Percentiles rank a stretch among this genome's conserved stretches.
Evolutionary conservation across 2,113 vertebrate species (phyloP).

Genomic region (Misgurnus mizolepis): DNA sequence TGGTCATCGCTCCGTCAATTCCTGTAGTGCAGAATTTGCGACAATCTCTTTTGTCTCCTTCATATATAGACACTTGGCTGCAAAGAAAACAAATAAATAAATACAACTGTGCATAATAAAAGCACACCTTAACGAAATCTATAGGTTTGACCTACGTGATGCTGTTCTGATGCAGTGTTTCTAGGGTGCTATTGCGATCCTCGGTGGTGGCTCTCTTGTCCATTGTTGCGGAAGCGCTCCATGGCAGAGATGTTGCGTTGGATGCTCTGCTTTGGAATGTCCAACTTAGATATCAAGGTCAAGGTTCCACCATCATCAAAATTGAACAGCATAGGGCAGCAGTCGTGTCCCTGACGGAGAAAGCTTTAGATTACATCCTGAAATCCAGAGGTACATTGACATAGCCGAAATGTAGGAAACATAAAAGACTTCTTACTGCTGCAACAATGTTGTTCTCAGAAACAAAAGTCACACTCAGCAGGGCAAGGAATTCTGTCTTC

Average conservation of each 20-base stretch:
- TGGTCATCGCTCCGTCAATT: conserved; percentile 98
- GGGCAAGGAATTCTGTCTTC: conserved; percentile 97
- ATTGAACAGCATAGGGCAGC: conserved; percentile 97
- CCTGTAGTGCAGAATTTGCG: conserved; percentile 99
- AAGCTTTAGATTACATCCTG: background rate
- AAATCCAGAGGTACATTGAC: background rate
- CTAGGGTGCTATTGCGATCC: conserved; percentile 94
- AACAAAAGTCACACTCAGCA: conserved; percentile 94
- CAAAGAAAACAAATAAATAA: conserved; percentile 19
- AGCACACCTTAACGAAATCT: background rate
- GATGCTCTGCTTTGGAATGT: conserved; percentile 98
- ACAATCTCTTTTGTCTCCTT: conserved; percentile 98
- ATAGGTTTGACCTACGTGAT: conserved; percentile 86
- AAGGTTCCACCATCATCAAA: conserved; percentile 88
- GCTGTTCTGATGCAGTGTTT: conserved; percentile 98
- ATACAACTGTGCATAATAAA: background rate
- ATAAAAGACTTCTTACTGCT: conserved; percentile 81
- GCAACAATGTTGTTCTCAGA: conserved; percentile 96
- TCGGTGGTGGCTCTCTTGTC: conserved; percentile 97
- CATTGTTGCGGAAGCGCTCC: conserved; percentile 99
- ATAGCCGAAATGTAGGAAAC: background rate
- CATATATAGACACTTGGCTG: conserved; percentile 99
- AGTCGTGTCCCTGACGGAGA: conserved; percentile 88
- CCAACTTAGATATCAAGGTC: conserved; percentile 93
- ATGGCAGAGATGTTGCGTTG: conserved; percentile 98